phyloP scores from a whole-genome alignment of 2,113 vertebrate species.

The Semnornis frantzii region DNA sequence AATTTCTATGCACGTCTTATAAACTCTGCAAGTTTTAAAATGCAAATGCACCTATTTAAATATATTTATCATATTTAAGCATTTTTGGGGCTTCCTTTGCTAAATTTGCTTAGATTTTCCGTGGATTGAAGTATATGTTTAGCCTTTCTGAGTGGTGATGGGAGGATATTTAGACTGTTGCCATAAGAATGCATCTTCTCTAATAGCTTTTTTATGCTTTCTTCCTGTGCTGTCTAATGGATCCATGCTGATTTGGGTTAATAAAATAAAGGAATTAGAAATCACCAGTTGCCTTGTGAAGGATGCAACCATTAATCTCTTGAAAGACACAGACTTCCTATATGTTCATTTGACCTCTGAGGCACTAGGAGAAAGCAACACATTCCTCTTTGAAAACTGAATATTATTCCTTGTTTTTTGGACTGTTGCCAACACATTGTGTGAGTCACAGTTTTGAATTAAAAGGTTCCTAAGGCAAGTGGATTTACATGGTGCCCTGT shows the following conservation, averaged over 20 bases:
- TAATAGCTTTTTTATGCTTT: neutral
- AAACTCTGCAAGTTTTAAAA: neutral
- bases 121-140: neutral
- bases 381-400: neutral
- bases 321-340: neutral
- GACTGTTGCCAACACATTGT: accelerated
- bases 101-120: neutral
- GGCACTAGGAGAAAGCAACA: neutral
- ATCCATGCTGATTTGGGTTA: neutral
- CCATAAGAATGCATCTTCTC: neutral
- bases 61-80: neutral
- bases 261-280: neutral
- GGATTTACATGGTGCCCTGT: neutral
- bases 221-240: neutral
- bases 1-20: neutral
- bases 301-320: neutral
- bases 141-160: neutral
- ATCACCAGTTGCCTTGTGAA: neutral
- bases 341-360: accelerated
- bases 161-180: neutral
- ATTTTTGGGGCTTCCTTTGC: neutral
- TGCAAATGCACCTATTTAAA: neutral
- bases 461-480: neutral
- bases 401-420: neutral
- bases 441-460: neutral